Base-by-base conservation (phyloP, 1,140 invertebrate genomes). In the Drosophila sucinea region DNA sequence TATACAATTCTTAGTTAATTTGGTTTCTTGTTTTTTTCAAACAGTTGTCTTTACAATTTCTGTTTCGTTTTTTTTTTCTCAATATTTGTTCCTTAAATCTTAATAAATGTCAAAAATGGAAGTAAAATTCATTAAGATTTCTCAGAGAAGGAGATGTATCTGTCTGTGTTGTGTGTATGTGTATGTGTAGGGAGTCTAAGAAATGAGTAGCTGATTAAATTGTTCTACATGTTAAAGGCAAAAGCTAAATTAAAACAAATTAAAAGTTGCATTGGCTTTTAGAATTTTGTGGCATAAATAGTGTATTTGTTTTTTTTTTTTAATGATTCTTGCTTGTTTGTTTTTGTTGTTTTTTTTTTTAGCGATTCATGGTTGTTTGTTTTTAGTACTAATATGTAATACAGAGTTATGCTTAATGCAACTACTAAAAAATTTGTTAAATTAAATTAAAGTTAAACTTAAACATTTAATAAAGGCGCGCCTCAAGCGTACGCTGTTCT, bases 351-450 rank as follows among this genome's bases (percentile, higher is more conserved):
- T 41, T 11, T 40, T 44, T 44, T 44, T 44, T 44, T 44, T 44
- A 41, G 35, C 17, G 58, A 60, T 61, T 72, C n/a, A 58, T 73
- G 62, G 63, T 64, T 47, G 73, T 73, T 60, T 68, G 62, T 70
- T 73, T 81, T 87, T 86, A 86, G 82, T 86, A 76, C 82, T 87
- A 73, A 55, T 87, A 77, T 75, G 76, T 87, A 83, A 79, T 86
- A 87, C 79, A 87, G 83, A 83, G 70, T 71, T 73, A 87, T 58
- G 67, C 79, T 86, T 87, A 86, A 71, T 77, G 73, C 67, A 76
- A 71, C 73, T 79, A 79, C 74, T 77, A 79, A 70, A 82, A 73
- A 23, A 66, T 73, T 70, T 29, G 58, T 83, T 87, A 83, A 83
- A 86, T 86, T 86, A 83, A 87, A 73, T 79, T 86, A 83, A 70